Percentiles rank a stretch among this genome's conserved stretches.
phyloP scores from a whole-genome alignment of 1,140 invertebrate species.

The Drosophila pallidifrons region DNA sequence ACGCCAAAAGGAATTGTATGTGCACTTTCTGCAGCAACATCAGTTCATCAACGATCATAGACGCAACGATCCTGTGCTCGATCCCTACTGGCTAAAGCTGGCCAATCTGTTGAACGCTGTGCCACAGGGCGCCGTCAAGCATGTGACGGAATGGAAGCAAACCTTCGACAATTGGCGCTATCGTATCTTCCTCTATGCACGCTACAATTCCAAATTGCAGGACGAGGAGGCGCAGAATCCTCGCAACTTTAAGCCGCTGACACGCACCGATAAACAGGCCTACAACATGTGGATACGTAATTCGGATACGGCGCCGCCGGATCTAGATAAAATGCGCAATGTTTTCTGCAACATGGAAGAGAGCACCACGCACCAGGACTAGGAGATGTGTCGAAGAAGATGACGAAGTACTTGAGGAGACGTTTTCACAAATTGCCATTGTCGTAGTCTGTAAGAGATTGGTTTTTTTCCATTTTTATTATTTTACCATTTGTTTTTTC shows the following conservation, averaged over 20 bases:
- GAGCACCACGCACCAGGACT: conserved; percentile 71
- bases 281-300: conserved; percentile 82
- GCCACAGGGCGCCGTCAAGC: conserved; percentile 79
- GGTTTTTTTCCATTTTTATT: conserved; percentile 25
- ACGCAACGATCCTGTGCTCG: conserved; percentile 76
- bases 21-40: conserved; percentile 80
- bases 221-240: conserved; percentile 80
- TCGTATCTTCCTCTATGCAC: conserved; percentile 79
- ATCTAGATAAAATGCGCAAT: conserved; percentile 81
- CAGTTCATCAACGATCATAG: conserved; percentile 78
- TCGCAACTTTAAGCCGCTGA: conserved; percentile 78
- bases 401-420: not conserved
- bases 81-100: conserved; percentile 78
- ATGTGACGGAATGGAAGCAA: conserved; percentile 82
- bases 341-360: conserved; percentile 81
- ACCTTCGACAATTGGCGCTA: conserved; percentile 83
- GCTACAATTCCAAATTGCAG: conserved; percentile 80
- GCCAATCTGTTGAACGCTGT: conserved; percentile 76
- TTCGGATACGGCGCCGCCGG: conserved; percentile 79
- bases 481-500: conserved; percentile 40
- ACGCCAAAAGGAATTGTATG: conserved; percentile 78
- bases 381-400: conserved; percentile 23
- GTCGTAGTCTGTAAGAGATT: conserved; percentile 49
- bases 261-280: conserved; percentile 80
- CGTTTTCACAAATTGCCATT: conserved; percentile 58